Conservation (phyloP, 1,140 invertebrate species). For the Drosophila setifemur region DNA sequence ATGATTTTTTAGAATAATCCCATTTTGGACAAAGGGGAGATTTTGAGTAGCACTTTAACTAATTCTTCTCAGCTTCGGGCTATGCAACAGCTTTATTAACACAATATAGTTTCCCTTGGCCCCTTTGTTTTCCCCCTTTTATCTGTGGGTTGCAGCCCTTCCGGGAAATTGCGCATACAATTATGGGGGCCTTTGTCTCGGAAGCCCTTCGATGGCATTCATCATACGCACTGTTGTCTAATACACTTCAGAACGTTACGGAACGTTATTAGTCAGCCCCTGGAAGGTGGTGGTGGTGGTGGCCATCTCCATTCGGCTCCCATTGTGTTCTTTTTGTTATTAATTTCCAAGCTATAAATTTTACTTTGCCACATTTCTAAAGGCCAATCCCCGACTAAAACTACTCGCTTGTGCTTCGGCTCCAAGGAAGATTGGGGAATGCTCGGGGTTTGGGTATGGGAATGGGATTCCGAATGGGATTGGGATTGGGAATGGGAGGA, state of each 20-base stretch:
- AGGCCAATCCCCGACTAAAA: constrained; percentile 60
- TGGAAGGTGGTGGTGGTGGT: too few species aligned
- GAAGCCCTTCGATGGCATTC: constrained; percentile 35
- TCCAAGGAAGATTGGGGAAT: background rate
- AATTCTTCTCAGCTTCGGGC: background rate
- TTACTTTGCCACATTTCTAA: constrained; percentile 77
- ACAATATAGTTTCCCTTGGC: constrained; percentile 3
- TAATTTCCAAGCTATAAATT: constrained; percentile 81
- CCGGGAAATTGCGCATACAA: constrained; percentile 10
- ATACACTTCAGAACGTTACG: constrained; percentile 45
- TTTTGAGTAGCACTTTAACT: background rate
- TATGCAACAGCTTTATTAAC: constrained; percentile 8
- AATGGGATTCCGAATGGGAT: background rate
- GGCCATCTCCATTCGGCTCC: constrained; percentile 32
- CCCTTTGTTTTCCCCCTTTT: background rate
- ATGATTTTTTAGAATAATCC: too few species aligned
- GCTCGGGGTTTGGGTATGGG: background rate
- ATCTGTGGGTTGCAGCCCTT: background rate
- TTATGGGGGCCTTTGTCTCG: constrained; percentile 31
- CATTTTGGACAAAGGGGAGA: background rate
- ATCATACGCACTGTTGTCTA: constrained; percentile 44
- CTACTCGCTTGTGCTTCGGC: constrained; percentile 38
- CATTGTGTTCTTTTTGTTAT: constrained; percentile 76
- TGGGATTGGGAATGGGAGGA: background rate
- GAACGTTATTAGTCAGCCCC: constrained; percentile 38